These are phyloP conservation scores for Yponomeuta plumbellus DNA, from an alignment of 2,888 invertebrate genomes.

Conservation along the genomic window DNA sequence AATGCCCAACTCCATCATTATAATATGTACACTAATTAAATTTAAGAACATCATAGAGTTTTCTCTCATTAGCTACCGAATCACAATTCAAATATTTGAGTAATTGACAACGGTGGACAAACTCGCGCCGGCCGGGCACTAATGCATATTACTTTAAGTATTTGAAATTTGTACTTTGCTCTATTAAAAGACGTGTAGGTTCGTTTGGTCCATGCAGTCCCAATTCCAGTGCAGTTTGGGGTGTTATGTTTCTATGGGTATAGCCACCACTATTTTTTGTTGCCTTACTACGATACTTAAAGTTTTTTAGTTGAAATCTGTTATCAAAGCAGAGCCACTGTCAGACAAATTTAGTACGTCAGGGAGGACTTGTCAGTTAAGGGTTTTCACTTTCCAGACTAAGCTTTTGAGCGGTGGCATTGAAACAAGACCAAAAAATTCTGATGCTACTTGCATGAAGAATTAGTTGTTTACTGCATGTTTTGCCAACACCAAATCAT, in stretches of 20 bases:
- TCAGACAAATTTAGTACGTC: constrained; percentile 12
- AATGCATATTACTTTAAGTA: constrained; percentile 59
- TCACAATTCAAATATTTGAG: constrained; percentile 75
- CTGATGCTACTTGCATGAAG: too few relatives aligned
- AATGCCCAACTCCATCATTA: constrained; percentile 70
- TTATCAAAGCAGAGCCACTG: too few relatives aligned
- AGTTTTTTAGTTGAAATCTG: too few relatives aligned
- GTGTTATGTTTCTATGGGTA: constrained; percentile 16
- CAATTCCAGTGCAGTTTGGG: constrained; percentile 29
- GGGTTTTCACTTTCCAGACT: neutral
- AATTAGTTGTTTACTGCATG: too few relatives aligned
- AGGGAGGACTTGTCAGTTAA: neutral
- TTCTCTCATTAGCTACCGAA: constrained; percentile 76
- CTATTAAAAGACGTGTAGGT: constrained; percentile 64
- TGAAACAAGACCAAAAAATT: too few relatives aligned
- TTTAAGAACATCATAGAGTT: constrained; percentile 73
- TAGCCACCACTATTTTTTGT: neutral
- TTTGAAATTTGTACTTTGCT: constrained; percentile 73
- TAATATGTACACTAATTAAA: constrained; percentile 70
- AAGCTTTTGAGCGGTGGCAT: too few relatives aligned
- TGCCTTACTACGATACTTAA: neutral
- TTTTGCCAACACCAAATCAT: neutral
- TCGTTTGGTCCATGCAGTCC: constrained; percentile 72
- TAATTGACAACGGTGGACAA: constrained; percentile 77
- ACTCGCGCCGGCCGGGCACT: constrained; percentile 66